phyloP scores from a whole-genome alignment of 2,888 invertebrate species.

The Macrophya alboannulata region DNA sequence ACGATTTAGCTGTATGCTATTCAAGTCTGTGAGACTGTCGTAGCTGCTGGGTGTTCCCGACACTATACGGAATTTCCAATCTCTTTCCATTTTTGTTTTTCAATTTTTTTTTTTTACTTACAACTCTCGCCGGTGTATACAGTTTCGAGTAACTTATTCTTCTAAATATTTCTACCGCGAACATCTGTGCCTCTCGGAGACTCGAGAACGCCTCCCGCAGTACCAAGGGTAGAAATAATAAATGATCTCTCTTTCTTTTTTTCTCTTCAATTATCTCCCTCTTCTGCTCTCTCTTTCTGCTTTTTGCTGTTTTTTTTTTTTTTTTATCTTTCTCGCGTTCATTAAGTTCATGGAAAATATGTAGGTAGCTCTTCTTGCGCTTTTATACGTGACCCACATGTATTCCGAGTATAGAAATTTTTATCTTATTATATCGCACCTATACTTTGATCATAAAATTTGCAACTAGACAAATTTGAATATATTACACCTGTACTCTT shows the following conservation, averaged over 20 bases:
- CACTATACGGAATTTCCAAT: not conserved
- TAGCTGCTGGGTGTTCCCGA: not conserved
- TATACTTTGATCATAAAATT: not conserved
- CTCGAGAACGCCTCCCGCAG: not conserved
- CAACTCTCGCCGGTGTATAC: not conserved
- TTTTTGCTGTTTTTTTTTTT: not conserved
- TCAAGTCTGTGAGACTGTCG: not conserved
- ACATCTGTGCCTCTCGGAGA: conserved; percentile 8
- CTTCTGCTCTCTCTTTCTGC: not conserved
- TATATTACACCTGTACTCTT: not conserved
- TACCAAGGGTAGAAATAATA: not conserved
- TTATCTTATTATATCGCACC: not conserved
- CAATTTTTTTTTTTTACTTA: not conserved
- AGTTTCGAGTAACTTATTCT: not conserved
- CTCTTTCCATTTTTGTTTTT: not conserved
- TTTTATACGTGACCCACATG: not conserved
- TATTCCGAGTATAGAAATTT: not conserved
- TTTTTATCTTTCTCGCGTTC: conserved; percentile 7
- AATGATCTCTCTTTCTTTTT: not conserved
- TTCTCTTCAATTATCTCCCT: not conserved
- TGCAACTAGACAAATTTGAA: too few relatives aligned
- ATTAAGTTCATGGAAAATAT: conserved; percentile 18
- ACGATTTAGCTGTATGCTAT: not conserved
- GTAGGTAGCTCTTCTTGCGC: not conserved
- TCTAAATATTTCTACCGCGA: conserved; percentile 26